Evolutionary conservation across 2,113 vertebrate genomes (phyloP), one percentile per base, ranked within the genome.

Genomic region (Copsychus sechellarum): DNA sequence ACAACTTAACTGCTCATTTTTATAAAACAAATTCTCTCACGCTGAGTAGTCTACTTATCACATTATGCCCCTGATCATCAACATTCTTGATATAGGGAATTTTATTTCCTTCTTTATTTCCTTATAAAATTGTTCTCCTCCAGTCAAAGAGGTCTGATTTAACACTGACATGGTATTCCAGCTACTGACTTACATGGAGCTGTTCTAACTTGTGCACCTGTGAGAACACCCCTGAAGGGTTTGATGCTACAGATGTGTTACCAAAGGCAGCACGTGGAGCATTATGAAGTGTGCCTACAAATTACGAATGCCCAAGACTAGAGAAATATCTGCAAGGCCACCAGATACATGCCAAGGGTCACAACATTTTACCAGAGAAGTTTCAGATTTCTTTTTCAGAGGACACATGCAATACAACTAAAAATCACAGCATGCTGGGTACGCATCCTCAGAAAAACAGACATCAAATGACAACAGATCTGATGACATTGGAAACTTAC

Each of bases 401-500:
- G 24, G 65, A 90, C 23, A 64, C 42, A 45, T 77, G 73, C 47
- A 61, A 54, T 40, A 53, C 23, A 81, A 48, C 16, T 25, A n/a
- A 58, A 95, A 85, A 54, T 16, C 18, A 81, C 58, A 15, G 33
- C 86, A 95, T 90, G 64, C 83, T 80, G 40, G 8, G 13, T 82
- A 77, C 2, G 8, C 23, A 57, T 40, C 45, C 17, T 67, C 54
- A 64, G 28, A 88, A 50, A 85, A 92, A 9, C 29, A 57, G 29
- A 53, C 26, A 69, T 16, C 26, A 83, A 86, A 48, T 14, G 67
- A 47, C 14, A 81, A 50, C 6, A 20, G 29, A 92, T 61, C 13
- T 89, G 61, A 71, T 11, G 70, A 92, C 80, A 85, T 1, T 36
- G 34, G 80, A 96, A 38, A 98, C 99, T 98, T 98, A 99, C 99